A percentile compares a stretch with the other conserved stretches of the same genome.
Evolutionary conservation across 2,797 vertebrate species (phyloP).

Genomic region (Bradypodion pumilum): DNA sequence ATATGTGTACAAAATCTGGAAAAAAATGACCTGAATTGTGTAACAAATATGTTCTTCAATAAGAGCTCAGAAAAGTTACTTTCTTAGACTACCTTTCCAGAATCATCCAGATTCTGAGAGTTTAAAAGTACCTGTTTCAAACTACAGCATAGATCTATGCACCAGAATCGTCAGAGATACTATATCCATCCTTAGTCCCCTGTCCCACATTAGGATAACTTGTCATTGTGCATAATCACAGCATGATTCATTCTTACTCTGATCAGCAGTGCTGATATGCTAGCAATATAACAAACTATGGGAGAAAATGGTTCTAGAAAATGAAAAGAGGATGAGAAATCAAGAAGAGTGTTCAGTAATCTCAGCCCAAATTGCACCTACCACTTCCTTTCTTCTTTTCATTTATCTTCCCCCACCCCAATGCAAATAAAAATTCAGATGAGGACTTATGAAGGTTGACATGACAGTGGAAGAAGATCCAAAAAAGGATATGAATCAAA

Average conservation of each 20-base stretch:
- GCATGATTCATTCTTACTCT: background rate
- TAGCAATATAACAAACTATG: background rate
- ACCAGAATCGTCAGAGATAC: too few relatives aligned
- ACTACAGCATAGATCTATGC: too few relatives aligned
- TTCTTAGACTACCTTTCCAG: too few relatives aligned
- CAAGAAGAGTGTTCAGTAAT: background rate
- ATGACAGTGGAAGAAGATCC: background rate
- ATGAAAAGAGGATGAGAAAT: background rate
- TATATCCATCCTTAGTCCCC: too few relatives aligned
- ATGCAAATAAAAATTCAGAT: conserved; percentile 4
- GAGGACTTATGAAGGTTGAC: background rate
- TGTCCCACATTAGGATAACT: background rate
- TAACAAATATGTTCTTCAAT: background rate
- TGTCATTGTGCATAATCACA: background rate
- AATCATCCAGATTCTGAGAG: too few relatives aligned
- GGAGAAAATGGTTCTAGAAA: background rate
- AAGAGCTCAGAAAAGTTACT: too few relatives aligned
- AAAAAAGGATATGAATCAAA: background rate
- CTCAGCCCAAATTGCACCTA: background rate
- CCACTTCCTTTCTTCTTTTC: background rate
- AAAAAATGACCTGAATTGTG: background rate
- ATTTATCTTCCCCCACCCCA: background rate
- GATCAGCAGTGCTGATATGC: conserved; percentile 10
- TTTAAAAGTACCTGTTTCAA: too few relatives aligned
- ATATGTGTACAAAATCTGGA: background rate